phyloP scores from a whole-genome alignment of 1,140 invertebrate genomes.

The Goniozus legneri region DNA sequence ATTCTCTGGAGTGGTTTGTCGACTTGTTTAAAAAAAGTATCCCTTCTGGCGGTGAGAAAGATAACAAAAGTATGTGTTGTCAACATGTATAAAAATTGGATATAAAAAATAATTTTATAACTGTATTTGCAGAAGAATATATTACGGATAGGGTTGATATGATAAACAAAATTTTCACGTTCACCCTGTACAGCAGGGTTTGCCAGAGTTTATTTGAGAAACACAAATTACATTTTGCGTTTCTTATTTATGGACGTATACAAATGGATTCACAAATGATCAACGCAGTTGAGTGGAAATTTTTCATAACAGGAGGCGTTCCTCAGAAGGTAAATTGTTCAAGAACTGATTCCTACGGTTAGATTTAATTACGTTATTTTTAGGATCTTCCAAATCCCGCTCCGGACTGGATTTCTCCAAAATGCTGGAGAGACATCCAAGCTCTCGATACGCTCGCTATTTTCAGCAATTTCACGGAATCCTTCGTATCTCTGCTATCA shows the following conservation, averaged over 20 bases:
- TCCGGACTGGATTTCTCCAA: conserved; percentile 58
- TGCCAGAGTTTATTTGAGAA: conserved; percentile 72
- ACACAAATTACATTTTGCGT: conserved; percentile 70
- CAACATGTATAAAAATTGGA: too few species aligned
- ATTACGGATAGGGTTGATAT: conserved; percentile 60
- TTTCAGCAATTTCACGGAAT: conserved; percentile 53
- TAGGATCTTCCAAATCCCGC: conserved; percentile 58
- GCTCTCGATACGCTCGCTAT: conserved; percentile 52
- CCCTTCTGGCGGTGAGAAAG: conserved; percentile 62
- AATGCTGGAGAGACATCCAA: conserved; percentile 64
- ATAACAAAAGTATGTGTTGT: conserved; percentile 19
- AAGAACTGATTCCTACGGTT: too few species aligned
- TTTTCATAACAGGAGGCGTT: conserved; percentile 55
- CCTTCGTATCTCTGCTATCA: conserved; percentile 47
- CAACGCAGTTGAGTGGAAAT: conserved; percentile 60
- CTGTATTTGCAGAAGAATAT: conserved; percentile 60
- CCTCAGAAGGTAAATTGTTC: conserved; percentile 20
- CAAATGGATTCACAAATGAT: conserved; percentile 49
- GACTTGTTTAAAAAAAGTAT: conserved; percentile 68
- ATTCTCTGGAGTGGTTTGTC: conserved; percentile 73
- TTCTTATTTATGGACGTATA: conserved; percentile 56
- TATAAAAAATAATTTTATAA: too few species aligned
- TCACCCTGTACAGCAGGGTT: conserved; percentile 65
- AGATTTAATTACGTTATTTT: too few species aligned
- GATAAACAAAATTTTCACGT: conserved; percentile 69